Conservation (phyloP, 2,797 vertebrate genomes). For the Anguilla marmorata region DNA sequence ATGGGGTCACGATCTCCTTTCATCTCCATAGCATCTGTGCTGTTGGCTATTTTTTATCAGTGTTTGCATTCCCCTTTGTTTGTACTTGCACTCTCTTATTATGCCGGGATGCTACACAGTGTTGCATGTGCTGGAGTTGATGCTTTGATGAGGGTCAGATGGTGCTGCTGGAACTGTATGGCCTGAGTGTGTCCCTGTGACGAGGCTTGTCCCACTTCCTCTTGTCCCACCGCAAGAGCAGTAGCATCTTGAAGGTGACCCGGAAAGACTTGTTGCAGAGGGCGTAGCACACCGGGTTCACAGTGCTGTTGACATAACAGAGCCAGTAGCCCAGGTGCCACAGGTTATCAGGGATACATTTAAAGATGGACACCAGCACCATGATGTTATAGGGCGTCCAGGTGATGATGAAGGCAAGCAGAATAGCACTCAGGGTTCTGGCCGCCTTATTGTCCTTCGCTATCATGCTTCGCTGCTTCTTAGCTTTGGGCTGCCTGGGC, state of each 20-base stretch:
- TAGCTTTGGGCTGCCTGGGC: slow-evolving; percentile 56
- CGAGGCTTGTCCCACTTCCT: slow-evolving; percentile 63
- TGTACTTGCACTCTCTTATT: not conserved
- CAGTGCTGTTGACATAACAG: slow-evolving; percentile 79
- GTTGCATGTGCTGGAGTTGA: not conserved
- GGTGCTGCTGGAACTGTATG: slow-evolving; percentile 46
- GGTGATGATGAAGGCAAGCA: slow-evolving; percentile 78
- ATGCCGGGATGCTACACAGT: not conserved
- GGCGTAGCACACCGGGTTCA: slow-evolving; percentile 81
- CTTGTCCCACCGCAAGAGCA: slow-evolving; percentile 68
- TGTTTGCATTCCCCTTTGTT: not conserved
- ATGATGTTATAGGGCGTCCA: slow-evolving; percentile 83
- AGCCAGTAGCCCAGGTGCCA: slow-evolving; percentile 82
- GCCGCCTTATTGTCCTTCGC: slow-evolving; percentile 79
- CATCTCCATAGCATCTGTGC: not conserved
- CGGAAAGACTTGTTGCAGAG: slow-evolving; percentile 77
- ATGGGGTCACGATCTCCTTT: not conserved
- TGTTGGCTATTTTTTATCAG: slow-evolving; percentile 14
- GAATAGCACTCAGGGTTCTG: slow-evolving; percentile 74
- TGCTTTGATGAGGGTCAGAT: slow-evolving; percentile 36
- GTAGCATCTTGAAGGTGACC: slow-evolving; percentile 73
- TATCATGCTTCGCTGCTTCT: slow-evolving; percentile 65
- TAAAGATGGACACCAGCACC: slow-evolving; percentile 78
- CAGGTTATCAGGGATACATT: slow-evolving; percentile 68
- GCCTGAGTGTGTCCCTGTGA: slow-evolving; percentile 55